Base-by-base conservation (phyloP, 2,888 invertebrate genomes). In the Orchestes rusci region DNA sequence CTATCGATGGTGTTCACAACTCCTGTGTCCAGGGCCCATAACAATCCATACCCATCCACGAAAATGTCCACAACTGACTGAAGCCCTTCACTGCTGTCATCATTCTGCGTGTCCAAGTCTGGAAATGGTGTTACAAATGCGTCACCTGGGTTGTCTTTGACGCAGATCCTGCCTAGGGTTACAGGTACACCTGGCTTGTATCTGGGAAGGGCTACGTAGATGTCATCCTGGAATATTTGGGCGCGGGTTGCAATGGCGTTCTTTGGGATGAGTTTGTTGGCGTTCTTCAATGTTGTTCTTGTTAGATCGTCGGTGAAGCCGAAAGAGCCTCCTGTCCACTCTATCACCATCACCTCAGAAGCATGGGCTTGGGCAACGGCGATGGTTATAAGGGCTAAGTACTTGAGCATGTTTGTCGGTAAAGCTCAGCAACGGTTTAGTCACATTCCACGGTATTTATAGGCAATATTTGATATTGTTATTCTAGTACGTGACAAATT, bases 1-100 rank as follows among this genome's bases (percentile, higher is more conserved):
- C 73, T 71, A 44, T 74, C 75, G 58, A 79, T 58, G 3, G 75
- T 75, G 55, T 78, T 74, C 2, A 75, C 73, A 39, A 79, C 68
- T 16, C 79, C 80, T 27, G 70, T 72, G 58, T 80, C 80, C 51
- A 79, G 61, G 3, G 69, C 73, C 79, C 79, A 80, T 1, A 80
- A 64, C 16, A 74, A 68, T 39, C 75, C 74, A 61, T 73, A 53
- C 41, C 72, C 70, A 70, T 80, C 79, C 50, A 79, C 61, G 57
- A 73, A 75, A 57, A 81, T 69, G 66, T 82, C 81, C 52, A 80
- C 76, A 41, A 75, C 83, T 58, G 81, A 83, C 67, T 84, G 83
- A 46, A 79, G 69, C 52, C 80, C 82, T 57, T 73, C 74, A 59
- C 80, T 80, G 65, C 76, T 75, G 30, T 76, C 78, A 69, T 80